Percentiles rank a stretch among this genome's conserved stretches.
These are phyloP conservation scores for Sphaerophoria rueppellii DNA, from an alignment of 2,888 invertebrate species.

Conservation along the genomic window DNA sequence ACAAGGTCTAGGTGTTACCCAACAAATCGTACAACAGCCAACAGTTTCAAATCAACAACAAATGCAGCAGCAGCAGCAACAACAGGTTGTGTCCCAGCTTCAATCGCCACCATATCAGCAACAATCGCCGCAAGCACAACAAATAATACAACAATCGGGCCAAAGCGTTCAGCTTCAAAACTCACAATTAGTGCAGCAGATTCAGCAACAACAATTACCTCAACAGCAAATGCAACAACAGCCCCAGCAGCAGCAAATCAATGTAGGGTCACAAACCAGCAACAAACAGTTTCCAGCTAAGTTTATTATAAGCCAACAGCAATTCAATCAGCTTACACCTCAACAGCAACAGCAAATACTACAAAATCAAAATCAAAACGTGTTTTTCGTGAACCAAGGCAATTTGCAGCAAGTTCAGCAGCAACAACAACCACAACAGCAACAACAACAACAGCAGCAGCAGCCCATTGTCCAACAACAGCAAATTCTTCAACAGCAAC, in stretches of 20 bases:
- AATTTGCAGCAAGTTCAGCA: slow-evolving; percentile 82
- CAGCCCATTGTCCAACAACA: slow-evolving; percentile 79
- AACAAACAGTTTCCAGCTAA: slow-evolving; percentile 75
- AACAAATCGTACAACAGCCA: slow-evolving; percentile 75
- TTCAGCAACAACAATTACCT: slow-evolving; percentile 71
- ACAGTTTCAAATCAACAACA: slow-evolving; percentile 64
- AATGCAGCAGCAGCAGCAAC: slow-evolving; percentile 74
- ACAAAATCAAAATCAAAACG: slow-evolving; percentile 82
- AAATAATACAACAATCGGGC: slow-evolving; percentile 75
- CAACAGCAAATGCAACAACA: slow-evolving; percentile 75
- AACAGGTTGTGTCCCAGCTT: slow-evolving; percentile 69
- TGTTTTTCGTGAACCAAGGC: slow-evolving; percentile 81
- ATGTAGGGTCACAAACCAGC: slow-evolving; percentile 74
- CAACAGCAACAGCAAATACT: slow-evolving; percentile 83
- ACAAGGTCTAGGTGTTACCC: slow-evolving; percentile 75
- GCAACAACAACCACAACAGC: slow-evolving; percentile 81
- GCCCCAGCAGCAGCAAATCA: slow-evolving; percentile 76
- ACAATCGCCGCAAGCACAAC: slow-evolving; percentile 74
- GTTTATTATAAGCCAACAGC: slow-evolving; percentile 85
- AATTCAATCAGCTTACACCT: slow-evolving; percentile 85
- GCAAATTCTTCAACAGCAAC: slow-evolving; percentile 77
- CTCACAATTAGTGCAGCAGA: slow-evolving; percentile 74
- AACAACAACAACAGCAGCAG: slow-evolving; percentile 83
- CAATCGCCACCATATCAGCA: slow-evolving; percentile 72
- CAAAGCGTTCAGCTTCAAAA: slow-evolving; percentile 74